These are phyloP conservation scores for Resseliella maxima DNA, from an alignment of 2,888 invertebrate species.

Conservation along the genomic window DNA sequence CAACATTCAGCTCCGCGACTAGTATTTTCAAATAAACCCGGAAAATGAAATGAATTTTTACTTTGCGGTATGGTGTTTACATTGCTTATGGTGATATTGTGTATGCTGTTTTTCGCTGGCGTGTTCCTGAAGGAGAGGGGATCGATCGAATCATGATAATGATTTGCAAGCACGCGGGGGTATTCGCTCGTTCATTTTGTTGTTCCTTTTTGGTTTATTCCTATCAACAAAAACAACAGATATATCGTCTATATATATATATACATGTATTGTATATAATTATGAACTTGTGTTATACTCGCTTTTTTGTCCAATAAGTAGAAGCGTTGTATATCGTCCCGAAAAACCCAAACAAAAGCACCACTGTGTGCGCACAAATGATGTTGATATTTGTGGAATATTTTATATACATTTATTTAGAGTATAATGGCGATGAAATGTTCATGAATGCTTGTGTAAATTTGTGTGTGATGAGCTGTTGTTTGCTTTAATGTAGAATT, in stretches of 20 bases:
- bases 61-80: conserved; percentile 39
- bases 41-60: conserved; percentile 53
- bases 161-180: conserved; percentile 46
- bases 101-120: conserved; percentile 6
- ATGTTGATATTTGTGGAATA: neutral
- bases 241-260: conserved; percentile 3
- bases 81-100: neutral
- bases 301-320: conserved; percentile 11
- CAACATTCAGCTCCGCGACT: conserved; percentile 25
- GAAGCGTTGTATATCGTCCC: neutral
- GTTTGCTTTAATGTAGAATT: conserved; percentile 48
- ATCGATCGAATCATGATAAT: conserved; percentile 41
- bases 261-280: no score
- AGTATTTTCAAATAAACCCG: conserved; percentile 46
- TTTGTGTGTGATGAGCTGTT: conserved; percentile 47
- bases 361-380: neutral
- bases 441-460: conserved; percentile 38
- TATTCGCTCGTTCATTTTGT: neutral
- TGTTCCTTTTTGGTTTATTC: neutral
- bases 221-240: conserved; percentile 19
- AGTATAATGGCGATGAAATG: conserved; percentile 39
- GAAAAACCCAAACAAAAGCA: conserved; percentile 48
- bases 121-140: conserved; percentile 22
- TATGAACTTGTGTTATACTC: conserved; percentile 36
- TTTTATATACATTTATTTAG: conserved; percentile 24